Evolutionary conservation across 2,888 invertebrate species (phyloP).

Genomic region (Trilocha varians): DNA sequence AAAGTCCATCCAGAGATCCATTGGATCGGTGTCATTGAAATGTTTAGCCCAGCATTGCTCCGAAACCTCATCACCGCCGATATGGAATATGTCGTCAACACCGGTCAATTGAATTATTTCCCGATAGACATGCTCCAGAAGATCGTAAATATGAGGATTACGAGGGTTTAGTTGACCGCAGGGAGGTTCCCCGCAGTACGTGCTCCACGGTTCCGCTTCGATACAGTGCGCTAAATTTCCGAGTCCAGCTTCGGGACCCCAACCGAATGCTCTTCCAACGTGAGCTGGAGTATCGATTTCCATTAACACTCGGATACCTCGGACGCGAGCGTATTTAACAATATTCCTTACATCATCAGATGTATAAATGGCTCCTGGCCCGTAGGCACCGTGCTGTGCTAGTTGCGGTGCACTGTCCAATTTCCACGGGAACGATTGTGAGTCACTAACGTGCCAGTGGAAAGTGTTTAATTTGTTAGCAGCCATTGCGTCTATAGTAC

Average conservation of each 20-base stretch:
- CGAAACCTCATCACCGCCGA: slow-evolving; percentile 89
- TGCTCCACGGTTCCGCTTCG: slow-evolving; percentile 85
- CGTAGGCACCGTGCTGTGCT: slow-evolving; percentile 88
- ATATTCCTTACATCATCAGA: slow-evolving; percentile 80
- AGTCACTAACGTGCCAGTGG: slow-evolving; percentile 94
- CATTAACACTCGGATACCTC: slow-evolving; percentile 89
- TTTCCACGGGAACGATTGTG: slow-evolving; percentile 92
- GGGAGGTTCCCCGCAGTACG: slow-evolving; percentile 88
- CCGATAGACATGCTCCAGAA: slow-evolving; percentile 81
- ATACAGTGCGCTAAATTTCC: slow-evolving; percentile 87
- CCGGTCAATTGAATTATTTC: slow-evolving; percentile 83
- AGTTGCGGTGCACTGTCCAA: slow-evolving; percentile 83
- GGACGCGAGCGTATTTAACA: slow-evolving; percentile 82
- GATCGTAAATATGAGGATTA: slow-evolving; percentile 82
- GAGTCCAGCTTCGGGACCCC: slow-evolving; percentile 82
- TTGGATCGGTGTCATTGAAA: slow-evolving; percentile 83
- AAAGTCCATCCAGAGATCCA: slow-evolving; percentile 86
- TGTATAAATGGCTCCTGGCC: slow-evolving; percentile 83
- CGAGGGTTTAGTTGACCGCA: slow-evolving; percentile 90
- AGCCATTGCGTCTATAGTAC: slow-evolving; percentile 90
- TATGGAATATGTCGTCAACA: slow-evolving; percentile 84
- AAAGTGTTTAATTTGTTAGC: slow-evolving; percentile 92
- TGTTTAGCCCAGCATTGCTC: slow-evolving; percentile 85
- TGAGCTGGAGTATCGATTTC: slow-evolving; percentile 95
- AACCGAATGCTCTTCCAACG: slow-evolving; percentile 89